These are phyloP conservation scores for Oncopeltus fasciatus DNA, from an alignment of 1,140 invertebrate genomes.

Conservation along the genomic window DNA sequence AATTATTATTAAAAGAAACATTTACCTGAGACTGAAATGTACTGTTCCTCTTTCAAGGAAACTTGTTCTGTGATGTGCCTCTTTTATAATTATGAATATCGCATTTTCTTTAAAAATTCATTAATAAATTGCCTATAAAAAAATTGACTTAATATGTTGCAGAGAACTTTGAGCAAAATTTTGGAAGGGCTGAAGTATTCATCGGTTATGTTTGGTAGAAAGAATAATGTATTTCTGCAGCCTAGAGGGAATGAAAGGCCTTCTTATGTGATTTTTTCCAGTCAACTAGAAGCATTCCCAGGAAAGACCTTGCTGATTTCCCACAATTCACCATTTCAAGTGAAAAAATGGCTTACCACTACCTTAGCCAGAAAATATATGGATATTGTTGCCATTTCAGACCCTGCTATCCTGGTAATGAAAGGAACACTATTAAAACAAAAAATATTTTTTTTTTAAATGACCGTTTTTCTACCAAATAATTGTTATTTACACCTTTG, in stretches of 20 bases:
- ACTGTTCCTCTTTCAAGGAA: background rate
- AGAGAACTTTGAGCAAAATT: background rate
- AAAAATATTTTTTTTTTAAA: too few relatives aligned
- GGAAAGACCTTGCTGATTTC: background rate
- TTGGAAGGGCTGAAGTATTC: background rate
- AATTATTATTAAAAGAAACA: background rate
- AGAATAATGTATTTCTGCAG: background rate
- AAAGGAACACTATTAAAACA: too few relatives aligned
- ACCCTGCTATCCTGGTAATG: too few relatives aligned
- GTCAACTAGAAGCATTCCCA: background rate
- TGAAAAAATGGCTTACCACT: background rate
- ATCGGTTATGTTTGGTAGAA: background rate
- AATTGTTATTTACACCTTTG: too few relatives aligned
- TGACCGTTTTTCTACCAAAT: too few relatives aligned
- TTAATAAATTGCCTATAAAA: background rate
- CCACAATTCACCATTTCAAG: background rate
- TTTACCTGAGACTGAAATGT: background rate
- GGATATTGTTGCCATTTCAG: slow-evolving; percentile 26
- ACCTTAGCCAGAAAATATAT: slow-evolving; percentile 4
- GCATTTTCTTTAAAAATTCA: too few relatives aligned
- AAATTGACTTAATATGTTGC: background rate
- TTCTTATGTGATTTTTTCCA: background rate
- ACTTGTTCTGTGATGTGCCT: background rate
- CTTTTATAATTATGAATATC: background rate
- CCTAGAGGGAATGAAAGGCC: background rate